Percentiles rank a stretch among this genome's conserved stretches.
These are phyloP conservation scores for Drosophila cardini DNA, from an alignment of 1,140 invertebrate species.

Conservation along the genomic window DNA sequence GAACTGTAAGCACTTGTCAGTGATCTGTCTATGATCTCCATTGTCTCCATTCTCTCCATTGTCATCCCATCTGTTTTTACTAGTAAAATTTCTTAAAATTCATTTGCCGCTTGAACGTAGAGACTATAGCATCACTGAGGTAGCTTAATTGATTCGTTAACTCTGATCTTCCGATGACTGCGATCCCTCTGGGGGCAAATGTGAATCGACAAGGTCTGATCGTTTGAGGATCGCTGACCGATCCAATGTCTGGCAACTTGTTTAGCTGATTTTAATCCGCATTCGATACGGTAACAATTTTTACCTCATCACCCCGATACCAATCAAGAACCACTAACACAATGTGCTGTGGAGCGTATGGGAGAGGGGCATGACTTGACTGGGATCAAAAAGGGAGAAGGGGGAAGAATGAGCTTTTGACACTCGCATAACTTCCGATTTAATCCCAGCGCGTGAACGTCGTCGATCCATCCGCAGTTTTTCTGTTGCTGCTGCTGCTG, in stretches of 20 bases:
- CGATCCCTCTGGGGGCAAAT: neutral
- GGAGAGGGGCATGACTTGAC: neutral
- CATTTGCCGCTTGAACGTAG: neutral
- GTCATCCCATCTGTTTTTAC: too few species aligned
- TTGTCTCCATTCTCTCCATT: too few species aligned
- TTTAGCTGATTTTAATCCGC: slow-evolving; percentile 82
- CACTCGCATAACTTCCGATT: slow-evolving; percentile 82
- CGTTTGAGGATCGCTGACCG: slow-evolving; percentile 36
- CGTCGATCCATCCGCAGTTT: slow-evolving; percentile 47
- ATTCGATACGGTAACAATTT: slow-evolving; percentile 83
- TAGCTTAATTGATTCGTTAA: slow-evolving; percentile 63
- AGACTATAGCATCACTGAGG: neutral
- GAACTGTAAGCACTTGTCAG: too few species aligned
- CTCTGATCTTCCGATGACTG: slow-evolving; percentile 1
- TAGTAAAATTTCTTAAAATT: too few species aligned
- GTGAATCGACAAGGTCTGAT: slow-evolving; percentile 37
- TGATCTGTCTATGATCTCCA: too few species aligned
- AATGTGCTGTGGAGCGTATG: too few species aligned
- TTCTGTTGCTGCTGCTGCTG: neutral
- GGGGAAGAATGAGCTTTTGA: slow-evolving; percentile 63
- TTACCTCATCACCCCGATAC: slow-evolving; percentile 71
- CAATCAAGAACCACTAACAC: slow-evolving; percentile 48
- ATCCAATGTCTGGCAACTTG: slow-evolving; percentile 69
- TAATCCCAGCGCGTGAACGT: slow-evolving; percentile 78
- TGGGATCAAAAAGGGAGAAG: slow-evolving; percentile 5